Evolutionary conservation across 2,888 invertebrate species (phyloP).

Genomic region (Tenthredo distinguenda): DNA sequence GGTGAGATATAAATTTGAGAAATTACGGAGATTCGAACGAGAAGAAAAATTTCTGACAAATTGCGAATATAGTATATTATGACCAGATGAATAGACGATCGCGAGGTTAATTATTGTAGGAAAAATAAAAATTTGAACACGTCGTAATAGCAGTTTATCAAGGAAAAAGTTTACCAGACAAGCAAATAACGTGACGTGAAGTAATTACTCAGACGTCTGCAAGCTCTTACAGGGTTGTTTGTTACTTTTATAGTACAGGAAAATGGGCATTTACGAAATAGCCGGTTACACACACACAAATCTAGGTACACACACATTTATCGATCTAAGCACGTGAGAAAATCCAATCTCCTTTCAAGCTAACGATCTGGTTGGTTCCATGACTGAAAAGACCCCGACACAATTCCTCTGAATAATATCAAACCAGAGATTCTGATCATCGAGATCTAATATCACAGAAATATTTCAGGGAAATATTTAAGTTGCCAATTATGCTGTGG

Average conservation of each 20-base stretch:
- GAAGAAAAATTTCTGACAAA: neutral
- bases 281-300: neutral
- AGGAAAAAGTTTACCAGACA: neutral
- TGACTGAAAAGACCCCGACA: neutral
- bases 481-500: neutral
- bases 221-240: constrained; percentile 12
- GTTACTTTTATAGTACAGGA: constrained; percentile 31
- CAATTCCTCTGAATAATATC: neutral
- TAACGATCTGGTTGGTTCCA: neutral
- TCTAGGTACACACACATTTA: neutral
- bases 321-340: neutral
- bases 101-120: neutral
- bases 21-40: neutral
- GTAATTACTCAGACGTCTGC: constrained; percentile 41
- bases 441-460: neutral
- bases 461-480: neutral
- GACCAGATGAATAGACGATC: neutral
- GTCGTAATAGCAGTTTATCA: neutral
- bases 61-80: too few relatives aligned
- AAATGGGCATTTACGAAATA: constrained; percentile 35
- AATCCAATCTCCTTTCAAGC: constrained; percentile 24
- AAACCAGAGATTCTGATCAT: neutral
- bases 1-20: neutral
- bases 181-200: constrained; percentile 38
- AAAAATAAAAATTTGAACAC: neutral